Evolutionary conservation across 64 coral and sea anemone genomes (phyloP).

Genomic region (Stichodactyla mertensii): DNA sequence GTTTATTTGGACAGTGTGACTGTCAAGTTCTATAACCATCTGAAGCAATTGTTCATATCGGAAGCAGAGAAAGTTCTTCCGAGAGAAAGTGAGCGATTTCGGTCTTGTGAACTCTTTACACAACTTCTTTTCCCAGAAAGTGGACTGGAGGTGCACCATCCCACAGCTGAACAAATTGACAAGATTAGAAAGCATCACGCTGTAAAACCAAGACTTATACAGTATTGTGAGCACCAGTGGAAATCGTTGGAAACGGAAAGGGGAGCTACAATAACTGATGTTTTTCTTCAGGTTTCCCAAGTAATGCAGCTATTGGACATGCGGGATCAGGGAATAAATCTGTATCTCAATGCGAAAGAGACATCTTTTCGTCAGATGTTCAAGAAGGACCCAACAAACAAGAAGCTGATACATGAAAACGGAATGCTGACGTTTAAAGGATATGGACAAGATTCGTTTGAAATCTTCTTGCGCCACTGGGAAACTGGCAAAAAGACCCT

Average conservation of each 20-base stretch:
- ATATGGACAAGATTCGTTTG: conserved; percentile 19
- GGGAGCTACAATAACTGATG: conserved; percentile 38
- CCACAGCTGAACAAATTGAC: background rate
- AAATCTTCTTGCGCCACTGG: conserved; percentile 54
- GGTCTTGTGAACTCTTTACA: background rate
- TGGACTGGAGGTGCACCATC: background rate
- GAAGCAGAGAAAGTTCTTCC: background rate
- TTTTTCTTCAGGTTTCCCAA: conserved; percentile 67
- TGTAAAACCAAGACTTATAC: conserved; percentile 33
- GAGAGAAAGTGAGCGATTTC: background rate
- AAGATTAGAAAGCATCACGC: conserved; percentile 17
- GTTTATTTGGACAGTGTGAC: conserved; percentile 58
- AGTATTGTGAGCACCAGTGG: conserved; percentile 43
- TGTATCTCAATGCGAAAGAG: conserved; percentile 7
- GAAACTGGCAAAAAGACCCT: conserved; percentile 45
- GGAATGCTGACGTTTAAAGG: conserved; percentile 15
- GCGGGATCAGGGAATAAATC: background rate
- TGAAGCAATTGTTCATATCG: background rate
- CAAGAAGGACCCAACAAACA: conserved; percentile 16
- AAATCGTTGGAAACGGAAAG: background rate
- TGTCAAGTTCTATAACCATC: conserved; percentile 18
- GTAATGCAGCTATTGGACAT: conserved; percentile 44
- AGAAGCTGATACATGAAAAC: conserved; percentile 10
- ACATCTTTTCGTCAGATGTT: background rate
- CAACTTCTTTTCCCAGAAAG: background rate